phyloP scores from a whole-genome alignment of 1,140 invertebrate species.

The Scaptomyza graminum region DNA sequence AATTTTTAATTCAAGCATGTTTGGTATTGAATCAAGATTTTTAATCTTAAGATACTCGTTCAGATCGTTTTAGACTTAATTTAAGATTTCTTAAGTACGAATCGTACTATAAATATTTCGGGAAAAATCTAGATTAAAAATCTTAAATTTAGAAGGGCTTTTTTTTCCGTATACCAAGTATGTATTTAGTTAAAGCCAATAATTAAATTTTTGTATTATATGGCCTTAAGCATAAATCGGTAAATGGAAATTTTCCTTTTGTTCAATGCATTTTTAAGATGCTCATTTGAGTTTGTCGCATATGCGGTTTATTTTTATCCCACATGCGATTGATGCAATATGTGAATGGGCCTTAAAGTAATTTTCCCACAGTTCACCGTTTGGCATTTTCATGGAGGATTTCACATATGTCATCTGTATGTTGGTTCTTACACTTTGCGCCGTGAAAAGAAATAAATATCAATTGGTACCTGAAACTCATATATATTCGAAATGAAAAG shows the following conservation, averaged over 20 bases:
- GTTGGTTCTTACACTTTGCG: slow-evolving; percentile 9
- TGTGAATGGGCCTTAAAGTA: slow-evolving; percentile 36
- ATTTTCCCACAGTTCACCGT: slow-evolving; percentile 6
- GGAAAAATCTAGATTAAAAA: too few species aligned
- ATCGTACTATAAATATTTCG: too few species aligned
- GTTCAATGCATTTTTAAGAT: slow-evolving; percentile 23
- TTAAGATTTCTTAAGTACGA: too few species aligned
- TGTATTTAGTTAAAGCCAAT: slow-evolving; percentile 4
- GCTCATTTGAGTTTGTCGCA: slow-evolving; percentile 17
- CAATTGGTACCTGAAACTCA: slow-evolving; percentile 57
- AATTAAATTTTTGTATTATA: background rate
- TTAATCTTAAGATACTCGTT: too few species aligned
- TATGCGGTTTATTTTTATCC: background rate
- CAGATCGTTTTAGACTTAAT: too few species aligned
- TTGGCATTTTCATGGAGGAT: slow-evolving; percentile 1
- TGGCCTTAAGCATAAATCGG: background rate
- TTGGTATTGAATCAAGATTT: too few species aligned
- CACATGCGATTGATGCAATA: background rate
- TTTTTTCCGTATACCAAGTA: too few species aligned
- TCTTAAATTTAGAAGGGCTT: too few species aligned
- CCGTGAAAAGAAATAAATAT: slow-evolving; percentile 60
- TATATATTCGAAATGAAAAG: slow-evolving; percentile 47
- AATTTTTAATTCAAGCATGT: too few species aligned
- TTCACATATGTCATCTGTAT: slow-evolving; percentile 30
- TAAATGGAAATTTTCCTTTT: slow-evolving; percentile 9